phyloP scores from a whole-genome alignment of 2,797 vertebrate species.

The Melopsittacus undulatus region DNA sequence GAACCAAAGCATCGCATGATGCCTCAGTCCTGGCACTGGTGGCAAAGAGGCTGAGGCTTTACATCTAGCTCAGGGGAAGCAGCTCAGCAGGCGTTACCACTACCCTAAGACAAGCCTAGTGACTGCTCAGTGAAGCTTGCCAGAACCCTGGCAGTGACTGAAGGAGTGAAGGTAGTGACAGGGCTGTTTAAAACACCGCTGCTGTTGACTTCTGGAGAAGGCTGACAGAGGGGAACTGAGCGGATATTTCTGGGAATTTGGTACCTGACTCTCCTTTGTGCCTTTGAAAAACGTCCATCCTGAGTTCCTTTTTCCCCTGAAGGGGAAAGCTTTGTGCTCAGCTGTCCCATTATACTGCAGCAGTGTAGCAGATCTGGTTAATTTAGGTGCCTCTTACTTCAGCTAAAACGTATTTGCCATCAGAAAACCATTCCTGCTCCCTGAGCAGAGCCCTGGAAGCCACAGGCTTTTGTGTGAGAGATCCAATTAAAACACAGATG shows the following conservation, averaged over 20 bases:
- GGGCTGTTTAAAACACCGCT: neutral
- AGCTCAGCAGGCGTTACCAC: neutral
- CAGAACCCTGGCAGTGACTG: neutral
- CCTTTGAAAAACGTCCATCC: neutral
- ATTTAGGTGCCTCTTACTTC: conserved; percentile 48
- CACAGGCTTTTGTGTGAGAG: conserved; percentile 21
- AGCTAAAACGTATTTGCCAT: conserved; percentile 24
- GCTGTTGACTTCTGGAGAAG: neutral
- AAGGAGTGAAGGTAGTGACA: neutral
- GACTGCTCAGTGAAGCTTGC: neutral
- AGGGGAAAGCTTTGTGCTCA: conserved; percentile 10
- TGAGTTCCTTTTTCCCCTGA: neutral
- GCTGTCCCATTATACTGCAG: neutral
- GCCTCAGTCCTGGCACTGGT: neutral
- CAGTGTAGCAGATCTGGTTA: conserved; percentile 14
- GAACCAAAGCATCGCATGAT: neutral
- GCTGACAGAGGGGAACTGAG: neutral
- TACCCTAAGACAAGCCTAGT: neutral
- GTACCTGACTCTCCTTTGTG: neutral
- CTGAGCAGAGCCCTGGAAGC: conserved; percentile 29
- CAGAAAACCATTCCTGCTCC: conserved; percentile 21
- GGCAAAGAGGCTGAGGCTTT: neutral
- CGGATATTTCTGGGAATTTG: neutral
- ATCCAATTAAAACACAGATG: conserved; percentile 38
- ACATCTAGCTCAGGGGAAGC: neutral